Base-by-base conservation (phyloP, 2,797 vertebrate species). In the Sebastes wilsoni region DNA sequence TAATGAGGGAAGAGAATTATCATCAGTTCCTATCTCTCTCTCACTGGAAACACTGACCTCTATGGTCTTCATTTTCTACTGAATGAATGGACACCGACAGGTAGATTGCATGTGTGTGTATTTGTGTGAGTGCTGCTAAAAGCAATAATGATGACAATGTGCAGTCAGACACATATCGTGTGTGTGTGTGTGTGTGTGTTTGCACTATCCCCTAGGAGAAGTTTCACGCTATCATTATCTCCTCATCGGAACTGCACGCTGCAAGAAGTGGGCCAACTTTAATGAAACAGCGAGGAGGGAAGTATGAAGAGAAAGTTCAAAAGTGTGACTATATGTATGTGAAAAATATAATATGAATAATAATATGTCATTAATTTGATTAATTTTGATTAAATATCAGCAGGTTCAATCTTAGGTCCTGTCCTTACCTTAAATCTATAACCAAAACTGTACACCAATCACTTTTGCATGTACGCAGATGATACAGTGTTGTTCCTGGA, bases 261-360 rank as follows among this genome's bases (percentile, higher is more conserved):
- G 70, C 56, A 42, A 86, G 38, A 87, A 91, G 62, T 81, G 79
- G 81, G 87, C 55, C 80, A 77, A 59, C 36, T 56, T 75, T 80
- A 52, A 80, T 74, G 66, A 83, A 77, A 60, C 28, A 9, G 55
- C 0, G 4, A 75, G 60, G 34, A 38, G 12, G 69, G 61, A n/a
- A 36, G 60, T 1, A 13, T 55, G 52, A 46, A 18, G 5, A 68
- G 14, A 16, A 49, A 52, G 60, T 28, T 30, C 0, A 2, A 56
- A 62, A 32, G 38, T 30, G 20, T 23, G 11, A 66, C 38, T 12
- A 8, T 18, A 8, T 20, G 18, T 52, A 20, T 20, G 46, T 49
- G 0, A 20, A 14, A 59, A 28, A 27, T 10, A 2, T n/a, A n/a
- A 38, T 20, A 18, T 46, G 42, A 1, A 46, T 46, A 46, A 46